phyloP scores from a whole-genome alignment of 2,888 invertebrate genomes.

The Thecophora atra region DNA sequence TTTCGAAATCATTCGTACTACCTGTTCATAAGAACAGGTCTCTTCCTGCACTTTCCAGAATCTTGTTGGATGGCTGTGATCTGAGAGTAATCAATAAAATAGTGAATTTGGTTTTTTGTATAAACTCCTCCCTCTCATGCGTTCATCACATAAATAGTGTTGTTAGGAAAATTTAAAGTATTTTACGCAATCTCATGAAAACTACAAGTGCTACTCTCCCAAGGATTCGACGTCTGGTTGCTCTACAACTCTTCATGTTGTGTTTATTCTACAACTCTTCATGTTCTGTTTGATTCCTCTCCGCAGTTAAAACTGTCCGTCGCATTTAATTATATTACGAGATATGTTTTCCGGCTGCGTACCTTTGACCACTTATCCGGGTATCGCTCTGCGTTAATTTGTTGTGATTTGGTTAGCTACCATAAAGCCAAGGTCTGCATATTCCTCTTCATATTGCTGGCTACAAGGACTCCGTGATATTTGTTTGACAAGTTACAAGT shows the following conservation, averaged over 20 bases:
- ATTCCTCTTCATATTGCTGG: background rate
- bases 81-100: background rate
- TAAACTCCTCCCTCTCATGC: constrained; percentile 3
- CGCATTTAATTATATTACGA: no score
- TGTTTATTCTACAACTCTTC: background rate
- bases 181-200: background rate
- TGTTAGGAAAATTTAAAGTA: background rate
- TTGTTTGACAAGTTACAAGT: background rate
- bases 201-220: background rate
- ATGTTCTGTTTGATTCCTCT: background rate
- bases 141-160: constrained; percentile 1
- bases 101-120: background rate
- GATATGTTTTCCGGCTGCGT: no score
- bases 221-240: background rate
- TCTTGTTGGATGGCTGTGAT: no score
- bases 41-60: no score
- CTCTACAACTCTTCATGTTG: background rate
- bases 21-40: no score
- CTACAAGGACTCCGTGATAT: background rate
- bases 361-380: background rate
- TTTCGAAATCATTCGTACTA: no score
- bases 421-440: background rate
- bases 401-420: background rate
- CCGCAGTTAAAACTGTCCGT: background rate
- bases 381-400: background rate